A percentile compares a stretch with the other conserved stretches of the same genome.
phyloP scores from a whole-genome alignment of 2,113 vertebrate genomes.

The Prionailurus viverrinus region DNA sequence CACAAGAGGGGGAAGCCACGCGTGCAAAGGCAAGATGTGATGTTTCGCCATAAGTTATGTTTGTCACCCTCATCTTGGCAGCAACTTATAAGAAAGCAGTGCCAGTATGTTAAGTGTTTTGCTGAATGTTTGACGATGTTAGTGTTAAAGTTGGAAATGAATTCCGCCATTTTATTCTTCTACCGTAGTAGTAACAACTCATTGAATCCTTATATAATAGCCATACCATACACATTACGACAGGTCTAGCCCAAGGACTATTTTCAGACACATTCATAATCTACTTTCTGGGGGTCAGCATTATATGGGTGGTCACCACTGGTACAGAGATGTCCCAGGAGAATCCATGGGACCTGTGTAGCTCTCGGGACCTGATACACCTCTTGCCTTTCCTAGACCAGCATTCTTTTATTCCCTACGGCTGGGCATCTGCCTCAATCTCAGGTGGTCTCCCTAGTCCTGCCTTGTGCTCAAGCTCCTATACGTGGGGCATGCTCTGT shows the following conservation, averaged over 20 bases:
- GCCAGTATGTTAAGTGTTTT: not conserved
- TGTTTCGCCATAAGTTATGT: not conserved
- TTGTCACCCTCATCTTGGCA: slow-evolving; percentile 19
- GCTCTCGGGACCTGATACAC: not conserved
- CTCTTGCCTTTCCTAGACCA: not conserved
- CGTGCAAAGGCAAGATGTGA: not conserved
- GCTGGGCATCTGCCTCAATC: not conserved
- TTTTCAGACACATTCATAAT: not conserved
- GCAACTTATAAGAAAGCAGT: not conserved
- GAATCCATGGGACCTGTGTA: not conserved
- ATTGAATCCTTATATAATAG: not conserved
- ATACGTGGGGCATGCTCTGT: not conserved
- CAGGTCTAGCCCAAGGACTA: not conserved
- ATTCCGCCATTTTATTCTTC: not conserved
- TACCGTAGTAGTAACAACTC: not conserved
- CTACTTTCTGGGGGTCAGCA: not conserved
- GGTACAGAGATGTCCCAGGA: not conserved
- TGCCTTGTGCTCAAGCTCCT: not conserved
- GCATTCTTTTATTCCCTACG: not conserved
- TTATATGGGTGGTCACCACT: not conserved
- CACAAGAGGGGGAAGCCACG: not conserved
- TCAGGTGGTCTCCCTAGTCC: not conserved
- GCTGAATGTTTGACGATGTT: not conserved
- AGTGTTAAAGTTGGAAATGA: not conserved
- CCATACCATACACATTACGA: not conserved